Base-by-base conservation (phyloP, 2,113 vertebrate genomes). In the Electrona antarctica region DNA sequence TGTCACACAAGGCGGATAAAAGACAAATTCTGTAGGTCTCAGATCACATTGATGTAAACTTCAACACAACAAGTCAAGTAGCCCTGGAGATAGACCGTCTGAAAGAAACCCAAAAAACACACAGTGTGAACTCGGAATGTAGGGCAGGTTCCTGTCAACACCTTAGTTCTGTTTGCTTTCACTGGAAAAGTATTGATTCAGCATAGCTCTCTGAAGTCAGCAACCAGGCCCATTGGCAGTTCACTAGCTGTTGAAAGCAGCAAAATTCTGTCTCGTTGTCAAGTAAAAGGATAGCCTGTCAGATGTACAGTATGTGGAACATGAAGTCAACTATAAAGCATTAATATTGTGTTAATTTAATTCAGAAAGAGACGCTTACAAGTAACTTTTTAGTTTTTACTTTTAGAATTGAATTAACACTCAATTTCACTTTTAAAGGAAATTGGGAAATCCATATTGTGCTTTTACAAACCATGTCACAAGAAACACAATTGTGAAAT, bases 151-250 rank as follows among this genome's bases (percentile, higher is more conserved):
- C 77, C 76, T 60, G 58, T 81, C 77, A 81, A 76, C 77, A 85
- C 64, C 80, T 84, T 64, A 6, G 12, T 54, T 70, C 79, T 81
- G 69, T 77, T 85, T 79, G 59, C 78, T 77, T 77, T 79, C 72
- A 83, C 67, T 82, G 66, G 73, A 55, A 79, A 81, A 86, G 71
- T 85, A 86, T 88, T 84, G 87, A 89, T 87, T 88, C 60, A 73
- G 47, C 73, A 49, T 71, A 67, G 67, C 71, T 74, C 60, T 87
- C 71, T 86, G 77, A 83, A 82, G 85, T 84, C 73, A 67, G 71
- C 50, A 73, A 55, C 59, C 57, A 46, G 65, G 69, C 71, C 70
- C 66, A 33, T 61, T 69, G 73, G 72, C 60, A 45, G 73, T 79
- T 70, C 58, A 69, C 51, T 64, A 67, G 67, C 74, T 66, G 76